Percentiles rank a stretch among this genome's conserved stretches.
Conservation (phyloP, 2,888 invertebrate genomes). For the Calameuta filiformis region DNA sequence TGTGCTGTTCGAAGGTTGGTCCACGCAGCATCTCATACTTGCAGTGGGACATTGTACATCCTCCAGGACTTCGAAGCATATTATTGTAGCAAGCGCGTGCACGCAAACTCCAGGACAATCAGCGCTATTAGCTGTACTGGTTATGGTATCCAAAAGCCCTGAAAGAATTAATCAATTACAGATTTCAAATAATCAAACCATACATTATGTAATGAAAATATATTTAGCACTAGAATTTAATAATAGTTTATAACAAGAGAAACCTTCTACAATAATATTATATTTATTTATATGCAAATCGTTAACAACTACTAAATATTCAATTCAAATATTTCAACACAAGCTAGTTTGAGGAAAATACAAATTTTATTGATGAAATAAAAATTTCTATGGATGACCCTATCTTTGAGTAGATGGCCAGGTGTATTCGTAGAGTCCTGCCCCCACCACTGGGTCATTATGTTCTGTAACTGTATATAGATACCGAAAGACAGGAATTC, state of each 20-base stretch:
- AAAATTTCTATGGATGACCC: background rate
- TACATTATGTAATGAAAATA: constrained; percentile 4
- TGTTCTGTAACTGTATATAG: constrained; percentile 35
- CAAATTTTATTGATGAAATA: background rate
- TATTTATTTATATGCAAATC: background rate
- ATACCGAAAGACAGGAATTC: constrained; percentile 53
- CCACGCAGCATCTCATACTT: constrained; percentile 87
- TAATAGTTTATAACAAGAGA: background rate
- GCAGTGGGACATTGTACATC: constrained; percentile 83
- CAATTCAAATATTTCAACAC: background rate
- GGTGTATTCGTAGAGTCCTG: constrained; percentile 1
- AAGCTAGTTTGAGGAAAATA: background rate
- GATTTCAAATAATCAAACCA: background rate
- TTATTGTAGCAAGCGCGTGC: constrained; percentile 84
- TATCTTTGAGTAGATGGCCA: background rate
- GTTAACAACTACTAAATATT: background rate
- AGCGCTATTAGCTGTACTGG: constrained; percentile 85
- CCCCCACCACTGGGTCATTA: background rate
- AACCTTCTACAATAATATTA: background rate
- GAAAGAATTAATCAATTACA: constrained; percentile 28
- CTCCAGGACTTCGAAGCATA: constrained; percentile 87
- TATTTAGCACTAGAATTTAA: constrained; percentile 15
- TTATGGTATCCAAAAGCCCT: constrained; percentile 88
- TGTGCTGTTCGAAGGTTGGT: constrained; percentile 74
- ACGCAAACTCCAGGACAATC: constrained; percentile 92